Conservation (phyloP, 2,113 vertebrate species). For the Tricholaema leucomelas region DNA sequence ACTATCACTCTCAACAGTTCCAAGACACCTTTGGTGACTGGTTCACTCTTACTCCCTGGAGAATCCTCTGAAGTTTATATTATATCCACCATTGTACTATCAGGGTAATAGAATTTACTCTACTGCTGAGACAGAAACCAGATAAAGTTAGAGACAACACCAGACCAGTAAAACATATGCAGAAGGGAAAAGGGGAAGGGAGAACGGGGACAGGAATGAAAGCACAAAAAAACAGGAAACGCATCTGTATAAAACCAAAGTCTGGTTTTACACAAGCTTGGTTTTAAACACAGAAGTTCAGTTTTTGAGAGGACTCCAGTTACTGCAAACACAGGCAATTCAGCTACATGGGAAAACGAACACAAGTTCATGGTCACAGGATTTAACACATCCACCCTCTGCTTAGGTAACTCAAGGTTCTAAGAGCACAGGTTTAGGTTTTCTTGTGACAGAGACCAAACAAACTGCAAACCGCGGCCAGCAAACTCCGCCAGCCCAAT, state of each 20-base stretch:
- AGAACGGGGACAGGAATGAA: slow-evolving; percentile 23
- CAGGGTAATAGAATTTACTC: slow-evolving; percentile 58
- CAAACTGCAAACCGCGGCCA: neutral
- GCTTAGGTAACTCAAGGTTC: neutral
- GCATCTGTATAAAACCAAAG: slow-evolving; percentile 38
- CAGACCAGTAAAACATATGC: slow-evolving; percentile 62
- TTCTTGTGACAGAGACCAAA: neutral
- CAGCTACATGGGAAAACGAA: neutral
- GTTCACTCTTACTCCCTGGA: slow-evolving; percentile 65
- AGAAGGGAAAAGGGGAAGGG: slow-evolving; percentile 38
- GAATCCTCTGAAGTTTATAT: slow-evolving; percentile 55
- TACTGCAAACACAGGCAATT: neutral
- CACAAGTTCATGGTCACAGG: neutral
- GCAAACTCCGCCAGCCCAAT: neutral
- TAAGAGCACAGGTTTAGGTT: neutral
- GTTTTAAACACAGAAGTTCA: slow-evolving; percentile 3
- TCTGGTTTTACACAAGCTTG: neutral
- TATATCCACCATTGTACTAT: slow-evolving; percentile 53
- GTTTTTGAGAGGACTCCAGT: neutral
- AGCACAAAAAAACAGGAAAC: slow-evolving; percentile 41
- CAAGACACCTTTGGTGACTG: slow-evolving; percentile 61
- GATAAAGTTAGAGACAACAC: slow-evolving; percentile 63
- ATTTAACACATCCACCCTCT: neutral
- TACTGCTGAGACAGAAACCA: slow-evolving; percentile 67
- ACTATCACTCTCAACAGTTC: slow-evolving; percentile 53